Base-by-base conservation (phyloP, 1,140 invertebrate genomes). In the Rhyacophila brunnea region DNA sequence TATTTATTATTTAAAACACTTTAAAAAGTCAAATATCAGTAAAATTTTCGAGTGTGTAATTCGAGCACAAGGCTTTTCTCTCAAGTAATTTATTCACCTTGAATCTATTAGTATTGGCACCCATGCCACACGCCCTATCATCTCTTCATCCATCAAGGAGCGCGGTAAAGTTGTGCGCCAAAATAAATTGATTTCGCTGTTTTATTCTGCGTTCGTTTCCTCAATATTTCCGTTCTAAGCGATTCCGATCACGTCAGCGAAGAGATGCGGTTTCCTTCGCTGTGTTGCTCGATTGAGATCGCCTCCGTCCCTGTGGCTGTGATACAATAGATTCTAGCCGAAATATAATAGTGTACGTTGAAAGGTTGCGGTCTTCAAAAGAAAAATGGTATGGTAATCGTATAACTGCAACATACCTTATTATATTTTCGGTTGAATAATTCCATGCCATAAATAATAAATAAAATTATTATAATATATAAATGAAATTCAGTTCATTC, bases 141-240 rank as follows among this genome's bases (percentile, higher is more conserved):
- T 40, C 38, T 40, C 11, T 15, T 15, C 38, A 40, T 40, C 38
- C 15, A 40, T 40, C 38, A 40, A 28, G 38, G 38, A 40, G 11
- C 38, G 38, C 15, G 11, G 23, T 15, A 15, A 15, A 40, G 38
- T 15, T 40, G 15, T 15, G 38, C 11, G 15, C 38, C 38, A 13
- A 40, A 40, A 40, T 40, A 40, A 40, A 40, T 40, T 13, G 38
- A 40, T 40, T 40, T n/a, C 38, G 15, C 11, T 40, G 38, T 40
- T 40, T 40, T 40, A 40, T 40, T 40, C 38, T 40, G 5, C 38
- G 11, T 40, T 40, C 38, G 38, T 40, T 40, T 15, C n/a, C 11
- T n/a, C 38, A 40, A 40, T 40, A 40, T 15, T 40, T 40, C 38
- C 38, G 15, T 5, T 15, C n/a, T 15, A 15, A 15, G 38, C 38